Evolutionary conservation across 2,888 invertebrate genomes (phyloP).

Genomic region (Fabriciana adippe): DNA sequence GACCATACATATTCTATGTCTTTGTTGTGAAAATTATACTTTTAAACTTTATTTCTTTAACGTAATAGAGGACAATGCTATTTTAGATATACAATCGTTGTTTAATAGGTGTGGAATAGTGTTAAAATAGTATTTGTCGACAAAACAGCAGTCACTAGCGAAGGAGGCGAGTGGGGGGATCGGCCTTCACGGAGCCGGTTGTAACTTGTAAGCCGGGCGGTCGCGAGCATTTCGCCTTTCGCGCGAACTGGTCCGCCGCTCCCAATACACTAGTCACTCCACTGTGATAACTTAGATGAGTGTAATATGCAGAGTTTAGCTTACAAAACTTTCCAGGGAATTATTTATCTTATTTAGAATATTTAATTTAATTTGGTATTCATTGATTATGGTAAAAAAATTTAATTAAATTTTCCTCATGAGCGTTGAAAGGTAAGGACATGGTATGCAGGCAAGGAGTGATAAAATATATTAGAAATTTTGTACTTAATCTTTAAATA

Average conservation of each 20-base stretch:
- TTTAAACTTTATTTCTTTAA: conserved; percentile 11
- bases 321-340: conserved; percentile 2
- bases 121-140: conserved; percentile 56
- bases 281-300: conserved; percentile 26
- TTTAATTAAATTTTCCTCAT: not conserved
- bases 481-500: not conserved
- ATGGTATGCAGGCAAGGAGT: too few species aligned
- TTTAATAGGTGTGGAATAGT: conserved; percentile 14
- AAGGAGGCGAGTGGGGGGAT: conserved; percentile 63
- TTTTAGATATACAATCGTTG: not conserved
- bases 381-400: not conserved
- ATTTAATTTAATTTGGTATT: not conserved
- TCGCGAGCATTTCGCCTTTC: conserved; percentile 79
- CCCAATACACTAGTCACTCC: conserved; percentile 55
- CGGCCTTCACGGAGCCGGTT: conserved; percentile 82
- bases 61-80: not conserved
- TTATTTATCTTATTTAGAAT: not conserved
- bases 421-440: too few species aligned
- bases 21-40: conserved; percentile 19
- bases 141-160: conserved; percentile 63
- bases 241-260: conserved; percentile 70
- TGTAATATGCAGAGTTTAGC: conserved; percentile 10
- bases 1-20: conserved; percentile 7
- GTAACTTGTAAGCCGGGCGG: conserved; percentile 60
- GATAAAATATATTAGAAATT: too few species aligned